Percentiles rank a stretch among this genome's conserved stretches.
Evolutionary conservation across 2,888 invertebrate genomes (phyloP).

Genomic region (Monopis laevigella): DNA sequence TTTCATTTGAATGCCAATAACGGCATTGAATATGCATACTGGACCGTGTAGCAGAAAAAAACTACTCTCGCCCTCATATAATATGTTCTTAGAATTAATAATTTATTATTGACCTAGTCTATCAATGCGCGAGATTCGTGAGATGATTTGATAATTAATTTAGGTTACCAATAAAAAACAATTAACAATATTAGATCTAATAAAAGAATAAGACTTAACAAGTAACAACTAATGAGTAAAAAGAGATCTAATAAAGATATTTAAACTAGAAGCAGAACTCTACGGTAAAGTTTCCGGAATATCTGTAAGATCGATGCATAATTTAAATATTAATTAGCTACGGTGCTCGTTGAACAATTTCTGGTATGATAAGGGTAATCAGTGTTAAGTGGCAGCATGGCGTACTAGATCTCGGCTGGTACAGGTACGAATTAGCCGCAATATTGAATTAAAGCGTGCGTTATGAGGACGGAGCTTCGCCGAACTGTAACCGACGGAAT

Average conservation of each 20-base stretch:
- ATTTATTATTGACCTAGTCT: too few relatives aligned
- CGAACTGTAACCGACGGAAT: conserved; percentile 18
- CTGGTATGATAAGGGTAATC: conserved; percentile 5
- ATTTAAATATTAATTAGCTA: conserved; percentile 6
- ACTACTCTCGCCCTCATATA: conserved; percentile 46
- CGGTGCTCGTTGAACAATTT: conserved; percentile 2
- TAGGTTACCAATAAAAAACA: too few relatives aligned
- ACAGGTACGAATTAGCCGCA: conserved; percentile 20
- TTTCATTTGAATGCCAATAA: conserved; percentile 52
- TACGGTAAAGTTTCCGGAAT: background rate
- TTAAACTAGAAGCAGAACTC: background rate
- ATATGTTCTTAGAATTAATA: too few relatives aligned
- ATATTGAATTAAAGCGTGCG: conserved; percentile 26
- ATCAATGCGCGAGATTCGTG: too few relatives aligned
- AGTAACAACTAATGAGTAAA: too few relatives aligned
- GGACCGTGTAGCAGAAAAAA: conserved; percentile 28
- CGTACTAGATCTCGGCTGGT: conserved; percentile 4
- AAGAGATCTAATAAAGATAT: too few relatives aligned
- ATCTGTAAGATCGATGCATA: background rate
- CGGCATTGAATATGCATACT: conserved; percentile 34
- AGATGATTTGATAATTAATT: too few relatives aligned
- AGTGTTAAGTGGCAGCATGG: conserved; percentile 9
- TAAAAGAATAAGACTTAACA: too few relatives aligned
- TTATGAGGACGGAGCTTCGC: conserved; percentile 9
- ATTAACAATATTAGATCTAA: too few relatives aligned